phyloP scores from a whole-genome alignment of 2,797 vertebrate genomes.

The Sphenodon punctatus region DNA sequence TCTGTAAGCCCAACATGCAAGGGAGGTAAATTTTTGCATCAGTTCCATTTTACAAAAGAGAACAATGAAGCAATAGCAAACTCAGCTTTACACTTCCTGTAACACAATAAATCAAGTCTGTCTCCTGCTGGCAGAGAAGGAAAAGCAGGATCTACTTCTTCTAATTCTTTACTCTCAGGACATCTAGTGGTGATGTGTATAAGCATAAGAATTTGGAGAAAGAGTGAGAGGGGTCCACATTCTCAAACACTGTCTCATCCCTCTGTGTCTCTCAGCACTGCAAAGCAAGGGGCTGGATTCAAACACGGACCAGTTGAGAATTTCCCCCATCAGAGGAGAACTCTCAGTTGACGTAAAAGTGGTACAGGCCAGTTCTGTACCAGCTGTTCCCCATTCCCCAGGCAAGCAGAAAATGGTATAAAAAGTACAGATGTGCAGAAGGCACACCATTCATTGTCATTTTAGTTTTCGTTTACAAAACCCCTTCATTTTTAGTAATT shows the following conservation, averaged over 20 bases:
- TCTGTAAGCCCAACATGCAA: background rate
- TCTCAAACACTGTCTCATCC: too few relatives aligned
- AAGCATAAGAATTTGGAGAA: background rate
- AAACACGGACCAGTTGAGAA: too few relatives aligned
- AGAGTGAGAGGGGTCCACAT: background rate
- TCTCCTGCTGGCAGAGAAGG: background rate
- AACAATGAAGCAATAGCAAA: background rate
- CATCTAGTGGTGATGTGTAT: background rate
- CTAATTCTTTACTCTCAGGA: background rate
- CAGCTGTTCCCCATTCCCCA: background rate
- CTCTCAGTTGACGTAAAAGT: background rate
- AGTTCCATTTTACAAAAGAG: background rate
- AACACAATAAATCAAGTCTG: background rate
- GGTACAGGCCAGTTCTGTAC: background rate
- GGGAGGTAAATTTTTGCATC: background rate
- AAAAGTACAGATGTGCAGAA: too few relatives aligned
- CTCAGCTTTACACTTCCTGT: background rate
- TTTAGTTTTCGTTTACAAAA: too few relatives aligned
- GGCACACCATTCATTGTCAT: too few relatives aligned
- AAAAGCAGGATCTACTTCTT: background rate
- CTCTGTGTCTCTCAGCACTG: too few relatives aligned
- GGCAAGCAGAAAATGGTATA: too few relatives aligned
- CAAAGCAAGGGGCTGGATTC: too few relatives aligned
- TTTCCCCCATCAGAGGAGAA: background rate
- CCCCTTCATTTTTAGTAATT: too few relatives aligned